phyloP scores from a whole-genome alignment of 1,140 invertebrate genomes.

The Neodiprion fabricii region DNA sequence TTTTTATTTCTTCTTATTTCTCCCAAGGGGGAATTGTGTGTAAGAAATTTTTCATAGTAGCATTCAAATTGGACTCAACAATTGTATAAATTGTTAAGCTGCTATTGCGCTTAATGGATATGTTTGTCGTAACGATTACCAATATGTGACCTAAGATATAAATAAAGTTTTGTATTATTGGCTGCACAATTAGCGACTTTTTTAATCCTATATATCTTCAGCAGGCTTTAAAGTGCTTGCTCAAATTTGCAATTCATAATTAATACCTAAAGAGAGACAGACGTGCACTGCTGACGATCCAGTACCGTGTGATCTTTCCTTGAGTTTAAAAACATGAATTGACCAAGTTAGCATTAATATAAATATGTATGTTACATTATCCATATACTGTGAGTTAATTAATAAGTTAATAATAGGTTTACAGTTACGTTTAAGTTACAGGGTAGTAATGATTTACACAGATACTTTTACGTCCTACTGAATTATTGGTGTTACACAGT shows the following conservation, averaged over 20 bases:
- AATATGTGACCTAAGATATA: not conserved
- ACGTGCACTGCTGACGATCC: too few relatives aligned
- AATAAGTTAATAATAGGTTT: not conserved
- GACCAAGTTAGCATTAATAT: not conserved
- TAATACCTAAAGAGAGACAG: too few relatives aligned
- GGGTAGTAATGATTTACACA: not conserved
- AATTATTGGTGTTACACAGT: conserved; percentile 5
- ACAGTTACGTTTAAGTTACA: not conserved
- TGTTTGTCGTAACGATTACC: not conserved
- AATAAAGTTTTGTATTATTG: not conserved
- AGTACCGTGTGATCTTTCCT: too few relatives aligned
- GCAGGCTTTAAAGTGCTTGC: too few relatives aligned
- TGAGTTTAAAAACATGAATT: not conserved
- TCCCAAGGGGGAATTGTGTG: too few relatives aligned
- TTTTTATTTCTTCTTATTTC: not conserved
- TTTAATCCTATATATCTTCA: too few relatives aligned
- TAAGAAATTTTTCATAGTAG: not conserved
- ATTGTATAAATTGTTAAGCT: not conserved
- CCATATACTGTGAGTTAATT: not conserved
- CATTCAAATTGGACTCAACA: not conserved
- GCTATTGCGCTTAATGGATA: not conserved
- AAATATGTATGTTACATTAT: not conserved
- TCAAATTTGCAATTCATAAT: too few relatives aligned
- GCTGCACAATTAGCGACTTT: too few relatives aligned
- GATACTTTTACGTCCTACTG: not conserved